Percentiles rank a stretch among this genome's conserved stretches.
These are phyloP conservation scores for Ladona fulva DNA, from an alignment of 1,140 invertebrate species.

Conservation along the genomic window DNA sequence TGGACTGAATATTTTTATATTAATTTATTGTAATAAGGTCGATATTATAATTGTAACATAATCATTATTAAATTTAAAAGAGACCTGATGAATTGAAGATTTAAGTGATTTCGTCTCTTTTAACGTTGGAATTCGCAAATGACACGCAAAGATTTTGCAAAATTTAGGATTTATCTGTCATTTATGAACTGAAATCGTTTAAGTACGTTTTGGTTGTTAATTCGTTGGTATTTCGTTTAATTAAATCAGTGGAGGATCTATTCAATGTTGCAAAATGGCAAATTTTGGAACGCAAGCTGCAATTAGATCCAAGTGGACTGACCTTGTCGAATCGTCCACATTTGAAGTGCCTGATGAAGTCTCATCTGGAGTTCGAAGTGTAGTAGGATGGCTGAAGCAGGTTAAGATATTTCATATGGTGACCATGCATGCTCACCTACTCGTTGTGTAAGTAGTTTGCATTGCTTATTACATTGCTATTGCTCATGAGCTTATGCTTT, in stretches of 20 bases:
- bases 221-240: background rate
- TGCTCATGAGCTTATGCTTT: too few species aligned
- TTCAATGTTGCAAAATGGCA: slow-evolving; percentile 40
- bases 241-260: background rate
- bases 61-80: background rate
- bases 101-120: background rate
- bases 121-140: background rate
- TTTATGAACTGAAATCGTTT: background rate
- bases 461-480: background rate
- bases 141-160: background rate
- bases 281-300: slow-evolving; percentile 54
- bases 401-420: slow-evolving; percentile 31
- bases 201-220: background rate
- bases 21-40: background rate
- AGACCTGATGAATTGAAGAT: background rate
- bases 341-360: slow-evolving; percentile 54
- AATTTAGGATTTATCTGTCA: background rate
- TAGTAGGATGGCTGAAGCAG: slow-evolving; percentile 69
- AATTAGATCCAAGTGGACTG: slow-evolving; percentile 52
- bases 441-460: background rate
- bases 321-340: slow-evolving; percentile 52
- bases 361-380: slow-evolving; percentile 53
- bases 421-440: background rate
- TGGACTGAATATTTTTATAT: background rate
- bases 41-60: background rate